Evolutionary conservation across 2,797 vertebrate species (phyloP).

Genomic region (Sebastes itinus): DNA sequence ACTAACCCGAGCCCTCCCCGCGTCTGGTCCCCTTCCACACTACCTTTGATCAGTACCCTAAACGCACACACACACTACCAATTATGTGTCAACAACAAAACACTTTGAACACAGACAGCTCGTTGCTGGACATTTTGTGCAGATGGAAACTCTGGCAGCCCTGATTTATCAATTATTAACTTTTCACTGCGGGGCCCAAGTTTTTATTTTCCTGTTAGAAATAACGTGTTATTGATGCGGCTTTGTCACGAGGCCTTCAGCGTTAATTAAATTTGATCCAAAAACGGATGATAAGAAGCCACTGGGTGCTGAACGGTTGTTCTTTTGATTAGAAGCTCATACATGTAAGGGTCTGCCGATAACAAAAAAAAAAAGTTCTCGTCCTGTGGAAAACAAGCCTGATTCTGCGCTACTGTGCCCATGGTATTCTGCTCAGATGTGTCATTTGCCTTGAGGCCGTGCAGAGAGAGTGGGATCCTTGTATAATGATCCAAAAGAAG

Average conservation of each 20-base stretch:
- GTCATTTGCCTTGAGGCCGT: conserved; percentile 48
- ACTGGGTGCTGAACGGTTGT: background rate
- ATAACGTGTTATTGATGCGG: background rate
- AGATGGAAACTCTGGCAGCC: conserved; percentile 37
- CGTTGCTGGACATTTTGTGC: conserved; percentile 45
- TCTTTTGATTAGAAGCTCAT: background rate
- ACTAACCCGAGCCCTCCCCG: conserved; percentile 34
- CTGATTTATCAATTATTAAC: conserved; percentile 32
- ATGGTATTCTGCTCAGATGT: conserved; percentile 45
- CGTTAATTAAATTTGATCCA: background rate
- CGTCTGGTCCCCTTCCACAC: conserved; percentile 29
- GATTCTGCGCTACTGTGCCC: conserved; percentile 31
- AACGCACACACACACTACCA: conserved; percentile 52
- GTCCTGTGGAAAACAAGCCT: conserved; percentile 30
- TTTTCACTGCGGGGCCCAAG: background rate
- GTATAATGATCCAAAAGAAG: conserved; percentile 46
- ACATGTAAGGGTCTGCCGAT: background rate
- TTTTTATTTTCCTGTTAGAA: conserved; percentile 3
- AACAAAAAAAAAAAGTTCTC: background rate
- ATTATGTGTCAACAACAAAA: conserved; percentile 49
- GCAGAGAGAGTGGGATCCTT: conserved; percentile 58
- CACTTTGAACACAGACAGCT: conserved; percentile 46
- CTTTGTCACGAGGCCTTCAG: background rate
- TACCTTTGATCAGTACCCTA: conserved; percentile 59
- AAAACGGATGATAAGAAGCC: background rate